Percentiles rank a stretch among this genome's conserved stretches.
Conservation (phyloP, 2,888 invertebrate species). For the Prenolepis imparis region DNA sequence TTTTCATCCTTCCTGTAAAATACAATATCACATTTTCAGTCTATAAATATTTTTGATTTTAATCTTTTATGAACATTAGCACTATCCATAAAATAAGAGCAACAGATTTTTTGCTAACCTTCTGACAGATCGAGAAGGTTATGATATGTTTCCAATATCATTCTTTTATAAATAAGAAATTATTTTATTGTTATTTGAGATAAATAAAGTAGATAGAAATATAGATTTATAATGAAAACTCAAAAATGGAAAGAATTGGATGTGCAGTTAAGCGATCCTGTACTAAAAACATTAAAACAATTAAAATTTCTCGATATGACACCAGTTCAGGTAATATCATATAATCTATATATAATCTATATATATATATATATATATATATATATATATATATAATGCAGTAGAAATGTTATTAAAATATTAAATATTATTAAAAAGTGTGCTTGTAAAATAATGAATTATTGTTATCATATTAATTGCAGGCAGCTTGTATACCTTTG, state of each 20-base stretch:
- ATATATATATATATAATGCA: not conserved
- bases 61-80: too few relatives aligned
- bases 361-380: not conserved
- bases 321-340: slow-evolving; percentile 87
- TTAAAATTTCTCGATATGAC: slow-evolving; percentile 88
- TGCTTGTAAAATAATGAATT: not conserved
- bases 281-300: slow-evolving; percentile 86
- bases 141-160: too few relatives aligned
- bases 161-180: not conserved
- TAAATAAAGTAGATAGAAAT: not conserved
- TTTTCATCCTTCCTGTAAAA: too few relatives aligned
- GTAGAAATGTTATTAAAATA: not conserved
- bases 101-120: too few relatives aligned
- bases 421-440: not conserved
- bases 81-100: too few relatives aligned
- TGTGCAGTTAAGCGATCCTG: slow-evolving; percentile 85
- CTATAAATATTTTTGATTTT: too few relatives aligned
- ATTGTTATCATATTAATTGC: slow-evolving; percentile 54
- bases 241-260: slow-evolving; percentile 87
- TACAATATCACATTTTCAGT: too few relatives aligned
- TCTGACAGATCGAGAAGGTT: too few relatives aligned
- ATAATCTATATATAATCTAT: not conserved
- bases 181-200: not conserved
- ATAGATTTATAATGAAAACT: slow-evolving; percentile 76
- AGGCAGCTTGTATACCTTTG: slow-evolving; percentile 96